phyloP scores from a whole-genome alignment of 2,888 invertebrate genomes.

The Drosophila leonis region DNA sequence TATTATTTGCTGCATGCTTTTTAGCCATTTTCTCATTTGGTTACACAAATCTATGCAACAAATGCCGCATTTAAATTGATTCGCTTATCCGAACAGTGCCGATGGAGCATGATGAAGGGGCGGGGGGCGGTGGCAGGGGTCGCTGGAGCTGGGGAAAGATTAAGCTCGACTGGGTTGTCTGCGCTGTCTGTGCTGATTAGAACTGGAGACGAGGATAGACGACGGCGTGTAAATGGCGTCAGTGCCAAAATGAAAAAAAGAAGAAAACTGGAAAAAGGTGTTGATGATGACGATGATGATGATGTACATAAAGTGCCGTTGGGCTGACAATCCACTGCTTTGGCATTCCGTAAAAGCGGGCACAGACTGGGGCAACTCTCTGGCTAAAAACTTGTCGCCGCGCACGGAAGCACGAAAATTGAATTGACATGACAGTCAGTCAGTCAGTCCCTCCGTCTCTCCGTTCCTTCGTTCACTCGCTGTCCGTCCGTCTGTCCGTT shows the following conservation, averaged over 20 bases:
- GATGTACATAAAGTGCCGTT: conserved; percentile 76
- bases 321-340: conserved; percentile 65
- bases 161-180: conserved; percentile 39
- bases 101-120: not conserved
- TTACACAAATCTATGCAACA: conserved; percentile 69
- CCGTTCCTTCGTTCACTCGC: conserved; percentile 48
- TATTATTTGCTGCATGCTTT: conserved; percentile 41
- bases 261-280: conserved; percentile 65
- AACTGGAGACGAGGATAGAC: conserved; percentile 77
- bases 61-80: conserved; percentile 80
- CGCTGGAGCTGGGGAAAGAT: not conserved
- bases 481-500: not conserved
- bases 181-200: conserved; percentile 77
- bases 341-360: conserved; percentile 39
- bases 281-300: conserved; percentile 78
- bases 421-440: conserved; percentile 81
- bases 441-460: conserved; percentile 44
- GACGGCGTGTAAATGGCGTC: conserved; percentile 81
- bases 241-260: conserved; percentile 55
- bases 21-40: conserved; percentile 35
- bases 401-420: conserved; percentile 82
- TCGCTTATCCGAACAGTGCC: conserved; percentile 60
- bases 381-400: conserved; percentile 80
- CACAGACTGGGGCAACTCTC: conserved; percentile 22
- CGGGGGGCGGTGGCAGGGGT: not conserved